Evolutionary conservation across 1,140 invertebrate genomes (phyloP), one percentile per base, ranked within the genome.

Genomic region (Streblospio benedicti): DNA sequence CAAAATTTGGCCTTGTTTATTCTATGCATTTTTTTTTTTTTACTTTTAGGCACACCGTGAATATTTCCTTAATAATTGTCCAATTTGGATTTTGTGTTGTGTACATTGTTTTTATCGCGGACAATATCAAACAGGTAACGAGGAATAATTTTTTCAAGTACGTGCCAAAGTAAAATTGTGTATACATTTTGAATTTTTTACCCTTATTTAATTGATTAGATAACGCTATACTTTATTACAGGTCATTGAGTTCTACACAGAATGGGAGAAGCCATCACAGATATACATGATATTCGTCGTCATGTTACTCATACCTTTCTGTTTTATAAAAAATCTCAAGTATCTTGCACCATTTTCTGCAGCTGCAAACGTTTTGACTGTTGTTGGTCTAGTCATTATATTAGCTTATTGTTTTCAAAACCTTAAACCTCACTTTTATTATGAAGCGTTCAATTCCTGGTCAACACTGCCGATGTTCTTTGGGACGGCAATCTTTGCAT

Each of bases 51-150:
- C 41, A 47, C 12, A 41, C 66, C 20, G 65, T 75, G 28, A 73
- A 74, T 60, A 61, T 85, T 58, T 91, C 93, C 77, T 80, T 97
- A 54, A 88, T 91, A 62, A 84, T 95, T 64, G 93, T 91, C 31
- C 93, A 97, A 81, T 77, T 96, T 67, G 93, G 93, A 38, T 96
- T 97, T 80, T 97, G 93, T 76, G 94, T 91, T 80, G 91, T 95
- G 0, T 97, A 97, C 78, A 89, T 93, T 74, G 84, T 96, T 16
- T 97, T 96, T 82, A 89, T 96, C 41, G 87, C 91, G 0, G 84
- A 87, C 49, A 95, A 79, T 68, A 53, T 81, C 20, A 68, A 74
- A 64, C 66, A 71, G 63, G 75, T 77, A 5, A 60, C 45, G 16
- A 30, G 33, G 38, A n/a, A n/a, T n/a, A n/a, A n/a, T n/a, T n/a